These are phyloP conservation scores for Anguilla anguilla DNA, from an alignment of 2,797 vertebrate genomes.

Conservation along the genomic window DNA sequence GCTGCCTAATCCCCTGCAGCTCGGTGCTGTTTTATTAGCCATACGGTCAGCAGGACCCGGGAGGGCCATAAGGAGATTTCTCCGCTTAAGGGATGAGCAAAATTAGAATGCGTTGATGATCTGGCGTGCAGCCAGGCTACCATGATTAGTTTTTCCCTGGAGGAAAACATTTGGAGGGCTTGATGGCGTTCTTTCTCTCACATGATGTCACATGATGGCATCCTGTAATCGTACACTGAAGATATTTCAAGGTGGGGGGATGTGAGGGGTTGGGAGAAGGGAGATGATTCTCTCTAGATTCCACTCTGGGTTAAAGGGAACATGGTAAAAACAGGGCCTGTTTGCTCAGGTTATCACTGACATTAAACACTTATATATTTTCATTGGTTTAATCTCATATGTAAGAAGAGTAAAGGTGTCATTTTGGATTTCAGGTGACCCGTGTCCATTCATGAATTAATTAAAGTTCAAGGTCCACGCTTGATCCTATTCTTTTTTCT, in stretches of 20 bases:
- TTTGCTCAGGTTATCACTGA: neutral
- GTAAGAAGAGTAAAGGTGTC: neutral
- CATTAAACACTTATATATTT: neutral
- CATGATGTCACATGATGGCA: neutral
- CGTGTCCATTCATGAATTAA: neutral
- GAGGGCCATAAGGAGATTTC: slow-evolving; percentile 73
- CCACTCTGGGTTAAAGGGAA: neutral
- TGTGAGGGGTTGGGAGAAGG: neutral
- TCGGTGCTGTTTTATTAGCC: slow-evolving; percentile 67
- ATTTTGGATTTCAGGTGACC: neutral
- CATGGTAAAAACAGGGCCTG: neutral
- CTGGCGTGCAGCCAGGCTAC: slow-evolving; percentile 36
- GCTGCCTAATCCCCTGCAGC: slow-evolving; percentile 33
- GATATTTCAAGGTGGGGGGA: neutral
- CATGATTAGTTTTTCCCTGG: slow-evolving; percentile 18
- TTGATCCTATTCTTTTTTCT: neutral
- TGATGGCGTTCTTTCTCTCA: slow-evolving; percentile 53
- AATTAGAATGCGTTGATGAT: slow-evolving; percentile 83
- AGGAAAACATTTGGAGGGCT: slow-evolving; percentile 21
- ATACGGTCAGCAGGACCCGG: slow-evolving; percentile 65
- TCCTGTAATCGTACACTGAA: slow-evolving; percentile 31
- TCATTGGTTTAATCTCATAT: neutral
- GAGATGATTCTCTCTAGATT: neutral
- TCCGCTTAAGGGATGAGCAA: slow-evolving; percentile 81
- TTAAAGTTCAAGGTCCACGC: neutral